A percentile compares a stretch with the other conserved stretches of the same genome.
These are phyloP conservation scores for Lates calcarifer DNA, from an alignment of 2,113 vertebrate species.

Conservation along the genomic window DNA sequence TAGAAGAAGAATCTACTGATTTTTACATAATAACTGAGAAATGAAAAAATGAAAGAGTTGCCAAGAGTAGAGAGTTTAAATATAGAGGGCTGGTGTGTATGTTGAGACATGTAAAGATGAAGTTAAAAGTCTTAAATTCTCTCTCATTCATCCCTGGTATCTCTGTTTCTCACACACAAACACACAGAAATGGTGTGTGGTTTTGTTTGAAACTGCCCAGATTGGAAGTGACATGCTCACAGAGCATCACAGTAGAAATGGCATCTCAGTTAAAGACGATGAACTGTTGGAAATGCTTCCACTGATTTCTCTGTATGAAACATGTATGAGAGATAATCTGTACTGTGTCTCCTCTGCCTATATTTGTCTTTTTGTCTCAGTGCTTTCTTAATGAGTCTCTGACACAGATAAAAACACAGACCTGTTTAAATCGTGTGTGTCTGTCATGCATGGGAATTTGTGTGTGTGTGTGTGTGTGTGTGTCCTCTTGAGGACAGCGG, in stretches of 20 bases:
- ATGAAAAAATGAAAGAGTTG: too few species aligned
- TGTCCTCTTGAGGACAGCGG: constrained; percentile 48
- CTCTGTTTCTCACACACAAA: neutral
- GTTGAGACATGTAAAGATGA: neutral
- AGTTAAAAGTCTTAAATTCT: neutral
- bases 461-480: constrained; percentile 28
- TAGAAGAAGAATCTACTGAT: too few species aligned
- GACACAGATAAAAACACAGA: constrained; percentile 10
- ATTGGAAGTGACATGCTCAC: neutral
- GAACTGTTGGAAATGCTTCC: neutral
- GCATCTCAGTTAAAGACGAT: constrained; percentile 14
- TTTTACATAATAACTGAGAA: too few species aligned
- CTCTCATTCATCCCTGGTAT: too few species aligned
- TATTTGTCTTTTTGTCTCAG: neutral
- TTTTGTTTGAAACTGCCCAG: neutral
- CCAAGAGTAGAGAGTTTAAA: neutral
- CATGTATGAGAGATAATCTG: neutral
- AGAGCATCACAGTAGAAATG: constrained; percentile 16
- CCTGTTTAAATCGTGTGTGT: constrained; percentile 6
- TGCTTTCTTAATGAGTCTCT: constrained; percentile 22
- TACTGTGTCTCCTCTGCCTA: neutral
- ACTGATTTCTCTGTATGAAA: constrained; percentile 1
- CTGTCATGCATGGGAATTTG: neutral
- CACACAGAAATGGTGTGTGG: neutral
- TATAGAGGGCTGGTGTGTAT: neutral